Evolutionary conservation across 2,888 invertebrate species (phyloP).

Genomic region (Nomada hirtipes): DNA sequence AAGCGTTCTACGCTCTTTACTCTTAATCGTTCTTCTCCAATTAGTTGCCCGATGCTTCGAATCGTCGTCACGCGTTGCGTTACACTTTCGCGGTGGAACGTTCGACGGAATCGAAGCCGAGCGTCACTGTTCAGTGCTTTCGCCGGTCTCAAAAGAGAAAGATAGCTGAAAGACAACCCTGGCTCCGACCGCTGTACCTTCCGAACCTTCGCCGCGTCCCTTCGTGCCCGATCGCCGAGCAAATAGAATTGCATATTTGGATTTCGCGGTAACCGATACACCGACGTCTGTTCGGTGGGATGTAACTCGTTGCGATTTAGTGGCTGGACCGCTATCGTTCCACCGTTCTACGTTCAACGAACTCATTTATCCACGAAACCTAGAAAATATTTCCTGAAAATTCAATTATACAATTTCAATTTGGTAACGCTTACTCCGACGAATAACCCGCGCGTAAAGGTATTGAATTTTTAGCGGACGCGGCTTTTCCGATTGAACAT

Average conservation of each 20-base stretch:
- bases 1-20: not conserved
- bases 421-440: not conserved
- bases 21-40: not conserved
- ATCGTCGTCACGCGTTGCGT: not conserved
- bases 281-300: not conserved
- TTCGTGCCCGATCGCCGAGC: not conserved
- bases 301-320: slow-evolving; percentile 13
- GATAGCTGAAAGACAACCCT: too few species aligned
- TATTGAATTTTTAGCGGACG: slow-evolving; percentile 28
- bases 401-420: not conserved
- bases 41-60: not conserved
- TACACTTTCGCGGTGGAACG: not conserved
- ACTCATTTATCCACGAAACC: too few species aligned
- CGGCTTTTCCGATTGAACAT: slow-evolving; percentile 32
- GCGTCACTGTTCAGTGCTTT: too few species aligned
- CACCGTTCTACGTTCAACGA: not conserved
- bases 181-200: not conserved
- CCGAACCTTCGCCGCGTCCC: not conserved
- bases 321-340: slow-evolving; percentile 54
- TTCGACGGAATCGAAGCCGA: not conserved
- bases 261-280: slow-evolving; percentile 18
- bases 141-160: not conserved
- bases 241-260: not conserved
- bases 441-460: not conserved
- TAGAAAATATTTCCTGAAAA: too few species aligned